phyloP scores from a whole-genome alignment of 2,888 invertebrate genomes.

The Syrista parreyssii region DNA sequence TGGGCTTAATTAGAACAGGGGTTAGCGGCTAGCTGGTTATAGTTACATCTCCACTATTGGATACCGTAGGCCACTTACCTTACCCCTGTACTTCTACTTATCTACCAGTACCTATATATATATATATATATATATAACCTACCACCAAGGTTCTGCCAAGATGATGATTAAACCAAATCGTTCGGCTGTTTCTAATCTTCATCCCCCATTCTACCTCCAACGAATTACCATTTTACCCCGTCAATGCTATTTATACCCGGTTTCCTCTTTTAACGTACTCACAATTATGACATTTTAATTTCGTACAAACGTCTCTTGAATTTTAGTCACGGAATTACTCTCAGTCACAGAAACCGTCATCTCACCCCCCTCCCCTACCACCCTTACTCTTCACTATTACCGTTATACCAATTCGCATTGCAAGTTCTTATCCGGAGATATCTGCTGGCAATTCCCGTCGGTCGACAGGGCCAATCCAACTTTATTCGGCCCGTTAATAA shows the following conservation, averaged over 20 bases:
- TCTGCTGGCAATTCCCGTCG: neutral
- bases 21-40: constrained; percentile 50
- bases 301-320: neutral
- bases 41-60: constrained; percentile 49
- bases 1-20: constrained; percentile 62
- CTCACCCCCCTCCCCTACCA: too few relatives aligned
- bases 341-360: neutral
- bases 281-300: neutral
- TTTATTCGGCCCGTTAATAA: neutral
- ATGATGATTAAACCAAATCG: neutral
- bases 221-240: neutral
- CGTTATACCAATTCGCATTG: neutral
- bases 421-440: neutral
- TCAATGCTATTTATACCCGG: neutral
- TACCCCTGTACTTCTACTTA: neutral
- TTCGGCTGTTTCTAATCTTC: neutral
- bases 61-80: constrained; percentile 33
- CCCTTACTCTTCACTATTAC: neutral
- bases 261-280: neutral
- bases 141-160: neutral
- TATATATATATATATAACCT: neutral
- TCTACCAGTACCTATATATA: neutral
- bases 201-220: neutral
- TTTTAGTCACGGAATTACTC: neutral
- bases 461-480: neutral